A percentile compares a stretch with the other conserved stretches of the same genome.
phyloP scores from a whole-genome alignment of 2,113 vertebrate species.

The Amphilophus citrinellus region DNA sequence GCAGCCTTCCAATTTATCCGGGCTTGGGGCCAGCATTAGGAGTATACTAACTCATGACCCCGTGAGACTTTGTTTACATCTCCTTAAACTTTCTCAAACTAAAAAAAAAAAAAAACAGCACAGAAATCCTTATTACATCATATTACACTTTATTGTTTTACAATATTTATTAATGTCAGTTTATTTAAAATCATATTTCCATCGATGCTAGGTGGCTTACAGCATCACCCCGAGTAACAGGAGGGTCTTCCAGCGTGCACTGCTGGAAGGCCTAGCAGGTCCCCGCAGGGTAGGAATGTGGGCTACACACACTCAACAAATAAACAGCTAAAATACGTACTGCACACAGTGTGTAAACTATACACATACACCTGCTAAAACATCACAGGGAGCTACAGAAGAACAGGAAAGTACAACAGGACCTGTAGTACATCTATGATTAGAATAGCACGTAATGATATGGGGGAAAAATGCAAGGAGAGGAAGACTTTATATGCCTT shows the following conservation, averaged over 20 bases:
- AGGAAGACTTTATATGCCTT: background rate
- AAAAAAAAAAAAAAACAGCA: background rate
- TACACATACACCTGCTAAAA: slow-evolving; percentile 60
- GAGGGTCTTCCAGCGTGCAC: slow-evolving; percentile 31
- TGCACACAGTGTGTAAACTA: slow-evolving; percentile 13
- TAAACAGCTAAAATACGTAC: slow-evolving; percentile 49
- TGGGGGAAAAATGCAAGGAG: background rate
- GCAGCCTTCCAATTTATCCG: too few relatives aligned
- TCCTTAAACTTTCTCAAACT: too few relatives aligned
- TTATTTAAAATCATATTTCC: slow-evolving; percentile 39
- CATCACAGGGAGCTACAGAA: slow-evolving; percentile 12
- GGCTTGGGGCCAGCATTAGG: too few relatives aligned
- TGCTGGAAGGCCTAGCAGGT: slow-evolving; percentile 50
- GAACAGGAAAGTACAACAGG: background rate
- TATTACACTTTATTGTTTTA: slow-evolving; percentile 48
- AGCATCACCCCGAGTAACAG: background rate
- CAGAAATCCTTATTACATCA: background rate
- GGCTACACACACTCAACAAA: slow-evolving; percentile 53
- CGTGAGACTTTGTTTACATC: too few relatives aligned
- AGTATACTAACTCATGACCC: too few relatives aligned
- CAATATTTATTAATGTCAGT: slow-evolving; percentile 20
- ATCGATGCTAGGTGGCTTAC: slow-evolving; percentile 6
- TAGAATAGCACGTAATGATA: slow-evolving; percentile 2
- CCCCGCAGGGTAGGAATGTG: slow-evolving; percentile 66
- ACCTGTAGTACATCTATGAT: background rate